Evolutionary conservation across 2,113 vertebrate species (phyloP).

Genomic region (Galeopterus variegatus): DNA sequence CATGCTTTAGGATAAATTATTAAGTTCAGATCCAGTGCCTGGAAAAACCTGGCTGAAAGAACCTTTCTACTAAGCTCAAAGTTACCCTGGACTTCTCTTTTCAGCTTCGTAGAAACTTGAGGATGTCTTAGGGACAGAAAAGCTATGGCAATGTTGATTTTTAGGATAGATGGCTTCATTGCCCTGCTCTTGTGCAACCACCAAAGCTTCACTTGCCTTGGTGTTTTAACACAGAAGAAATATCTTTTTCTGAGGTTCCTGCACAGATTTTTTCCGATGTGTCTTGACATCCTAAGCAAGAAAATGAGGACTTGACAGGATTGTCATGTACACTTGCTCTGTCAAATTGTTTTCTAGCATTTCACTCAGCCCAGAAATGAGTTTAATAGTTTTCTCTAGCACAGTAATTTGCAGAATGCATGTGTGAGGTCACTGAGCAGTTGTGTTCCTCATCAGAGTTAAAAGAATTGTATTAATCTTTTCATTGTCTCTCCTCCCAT

Average conservation of each 20-base stretch:
- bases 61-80: neutral
- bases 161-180: neutral
- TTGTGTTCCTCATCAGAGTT: conserved; percentile 57
- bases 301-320: neutral
- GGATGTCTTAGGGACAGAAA: neutral
- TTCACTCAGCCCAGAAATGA: conserved; percentile 61
- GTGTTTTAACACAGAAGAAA: neutral
- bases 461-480: conserved; percentile 74
- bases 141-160: neutral
- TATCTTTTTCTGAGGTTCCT: neutral
- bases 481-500: conserved; percentile 51
- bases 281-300: neutral
- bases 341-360: conserved; percentile 62
- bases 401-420: conserved; percentile 48
- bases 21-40: neutral
- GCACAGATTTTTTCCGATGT: neutral
- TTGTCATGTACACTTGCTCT: neutral
- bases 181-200: neutral
- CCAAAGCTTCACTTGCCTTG: neutral
- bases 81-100: neutral
- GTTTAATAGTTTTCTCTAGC: conserved; percentile 28
- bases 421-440: neutral
- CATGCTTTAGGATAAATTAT: neutral
- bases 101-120: neutral
- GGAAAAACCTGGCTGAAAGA: neutral